These are phyloP conservation scores for Drosophila cyrtoloma DNA, from an alignment of 2,888 invertebrate genomes.

Conservation along the genomic window DNA sequence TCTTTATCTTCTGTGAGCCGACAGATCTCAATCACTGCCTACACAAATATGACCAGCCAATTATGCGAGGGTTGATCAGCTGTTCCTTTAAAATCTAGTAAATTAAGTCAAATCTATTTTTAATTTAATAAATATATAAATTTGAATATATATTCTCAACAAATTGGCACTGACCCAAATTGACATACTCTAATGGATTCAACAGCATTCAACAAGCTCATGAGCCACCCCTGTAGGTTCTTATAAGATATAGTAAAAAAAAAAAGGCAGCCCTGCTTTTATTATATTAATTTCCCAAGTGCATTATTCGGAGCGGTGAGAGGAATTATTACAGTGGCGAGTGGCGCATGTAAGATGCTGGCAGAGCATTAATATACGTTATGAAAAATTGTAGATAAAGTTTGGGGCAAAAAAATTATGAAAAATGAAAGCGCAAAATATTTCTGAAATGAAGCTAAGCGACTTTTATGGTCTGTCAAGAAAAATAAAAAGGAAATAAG, in stretches of 20 bases:
- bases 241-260: constrained; percentile 19
- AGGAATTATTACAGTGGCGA: constrained; percentile 20
- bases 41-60: background rate
- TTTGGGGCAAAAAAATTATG: constrained; percentile 29
- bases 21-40: constrained; percentile 11
- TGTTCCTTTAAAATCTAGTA: background rate
- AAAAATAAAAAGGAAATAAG: constrained; percentile 15
- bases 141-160: background rate
- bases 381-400: constrained; percentile 54
- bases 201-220: background rate
- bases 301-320: constrained; percentile 44
- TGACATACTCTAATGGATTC: background rate
- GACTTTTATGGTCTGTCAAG: constrained; percentile 28
- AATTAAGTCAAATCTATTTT: constrained; percentile 3
- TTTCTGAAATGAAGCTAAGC: constrained; percentile 20
- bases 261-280: constrained; percentile 5
- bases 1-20: background rate
- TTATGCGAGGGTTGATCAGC: background rate
- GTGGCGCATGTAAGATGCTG: constrained; percentile 10
- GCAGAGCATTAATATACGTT: constrained; percentile 52
- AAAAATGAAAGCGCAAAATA: constrained; percentile 43
- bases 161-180: background rate
- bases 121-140: background rate
- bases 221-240: background rate
- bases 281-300: constrained; percentile 71